These are phyloP conservation scores for Lanius ludovicianus DNA, from an alignment of 2,113 vertebrate genomes.

Conservation along the genomic window DNA sequence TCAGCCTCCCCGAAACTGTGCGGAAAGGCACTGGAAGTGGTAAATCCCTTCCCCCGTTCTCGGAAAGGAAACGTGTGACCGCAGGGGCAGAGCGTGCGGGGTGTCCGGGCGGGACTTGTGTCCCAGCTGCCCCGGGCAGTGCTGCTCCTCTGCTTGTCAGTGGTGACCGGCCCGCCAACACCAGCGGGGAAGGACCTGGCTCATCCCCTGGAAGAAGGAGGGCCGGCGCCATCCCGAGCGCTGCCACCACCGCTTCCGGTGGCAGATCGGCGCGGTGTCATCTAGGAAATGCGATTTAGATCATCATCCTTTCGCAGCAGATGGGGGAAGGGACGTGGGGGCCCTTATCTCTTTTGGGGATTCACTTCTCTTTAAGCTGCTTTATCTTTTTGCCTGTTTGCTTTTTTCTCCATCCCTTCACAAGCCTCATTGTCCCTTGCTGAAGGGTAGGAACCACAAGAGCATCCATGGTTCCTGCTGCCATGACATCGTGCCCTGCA, in stretches of 20 bases:
- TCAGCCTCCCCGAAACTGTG: neutral
- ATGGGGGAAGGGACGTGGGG: conserved; percentile 29
- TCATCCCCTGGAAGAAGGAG: neutral
- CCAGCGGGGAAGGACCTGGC: neutral
- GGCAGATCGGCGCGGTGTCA: neutral
- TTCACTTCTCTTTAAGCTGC: neutral
- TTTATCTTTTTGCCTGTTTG: neutral
- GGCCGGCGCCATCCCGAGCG: neutral
- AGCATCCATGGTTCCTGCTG: neutral
- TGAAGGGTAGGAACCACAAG: neutral
- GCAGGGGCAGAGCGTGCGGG: neutral
- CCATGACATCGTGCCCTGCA: neutral
- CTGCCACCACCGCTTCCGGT: neutral
- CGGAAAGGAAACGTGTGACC: neutral
- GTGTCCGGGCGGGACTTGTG: accelerated
- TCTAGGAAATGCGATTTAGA: conserved; percentile 53
- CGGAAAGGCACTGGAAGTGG: neutral
- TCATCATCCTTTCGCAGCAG: conserved; percentile 22
- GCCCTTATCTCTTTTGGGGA: conserved; percentile 3
- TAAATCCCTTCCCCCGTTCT: neutral
- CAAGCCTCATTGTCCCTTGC: neutral
- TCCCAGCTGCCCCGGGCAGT: neutral
- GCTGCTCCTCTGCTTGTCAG: neutral
- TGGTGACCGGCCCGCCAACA: accelerated
- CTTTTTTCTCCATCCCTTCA: neutral